These are phyloP conservation scores for Microctenopoma steveboyesi DNA, from an alignment of 2,797 vertebrate genomes.

Conservation along the genomic window DNA sequence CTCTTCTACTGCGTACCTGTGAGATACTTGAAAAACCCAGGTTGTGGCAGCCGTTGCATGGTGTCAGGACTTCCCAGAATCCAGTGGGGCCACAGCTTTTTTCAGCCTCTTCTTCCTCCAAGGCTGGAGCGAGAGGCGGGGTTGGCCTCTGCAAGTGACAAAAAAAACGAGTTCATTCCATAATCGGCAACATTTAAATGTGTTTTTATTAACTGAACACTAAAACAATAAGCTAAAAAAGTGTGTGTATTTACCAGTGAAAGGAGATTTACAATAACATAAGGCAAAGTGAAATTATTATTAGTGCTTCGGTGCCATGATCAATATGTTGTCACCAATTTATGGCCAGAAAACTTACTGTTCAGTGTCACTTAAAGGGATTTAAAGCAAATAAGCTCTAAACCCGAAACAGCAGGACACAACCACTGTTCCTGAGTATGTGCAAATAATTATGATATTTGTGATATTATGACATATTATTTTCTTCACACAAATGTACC, in stretches of 20 bases:
- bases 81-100: slow-evolving; percentile 91
- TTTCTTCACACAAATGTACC: neutral
- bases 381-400: no score
- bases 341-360: no score
- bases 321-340: no score
- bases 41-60: slow-evolving; percentile 95
- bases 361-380: no score
- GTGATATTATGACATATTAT: neutral
- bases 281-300: no score
- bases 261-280: no score
- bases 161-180: neutral
- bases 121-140: slow-evolving; percentile 82
- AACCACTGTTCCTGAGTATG: no score
- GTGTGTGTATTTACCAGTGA: no score
- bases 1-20: slow-evolving; percentile 80
- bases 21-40: slow-evolving; percentile 91
- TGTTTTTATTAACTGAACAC: neutral
- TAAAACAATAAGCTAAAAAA: neutral
- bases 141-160: slow-evolving; percentile 81
- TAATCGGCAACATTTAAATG: neutral
- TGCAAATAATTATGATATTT: no score
- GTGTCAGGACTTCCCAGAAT: slow-evolving; percentile 94
- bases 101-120: slow-evolving; percentile 89
- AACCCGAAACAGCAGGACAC: no score
- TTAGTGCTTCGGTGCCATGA: no score